Evolutionary conservation across 92 coral and sea anemone genomes (phyloP).

Genomic region (Epizoanthus fatuus): DNA sequence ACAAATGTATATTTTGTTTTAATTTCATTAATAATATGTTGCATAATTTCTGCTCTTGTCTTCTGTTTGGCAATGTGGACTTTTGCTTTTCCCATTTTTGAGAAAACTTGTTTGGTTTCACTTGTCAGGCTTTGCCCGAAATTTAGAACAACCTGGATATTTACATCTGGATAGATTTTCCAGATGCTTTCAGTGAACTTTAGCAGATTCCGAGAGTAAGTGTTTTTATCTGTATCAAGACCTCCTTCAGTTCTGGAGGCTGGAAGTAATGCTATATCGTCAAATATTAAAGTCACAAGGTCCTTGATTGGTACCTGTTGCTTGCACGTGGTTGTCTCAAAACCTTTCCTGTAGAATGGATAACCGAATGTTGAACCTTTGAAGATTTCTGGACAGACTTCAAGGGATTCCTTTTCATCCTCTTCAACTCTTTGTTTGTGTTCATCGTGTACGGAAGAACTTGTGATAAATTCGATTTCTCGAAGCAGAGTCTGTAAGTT

Average conservation of each 20-base stretch:
- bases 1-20: slow-evolving; percentile 80
- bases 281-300: slow-evolving; percentile 87
- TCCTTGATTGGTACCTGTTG: slow-evolving; percentile 45
- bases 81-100: not conserved
- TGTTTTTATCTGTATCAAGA: slow-evolving; percentile 21
- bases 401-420: slow-evolving; percentile 36
- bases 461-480: slow-evolving; percentile 82
- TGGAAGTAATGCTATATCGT: slow-evolving; percentile 60
- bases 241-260: slow-evolving; percentile 42
- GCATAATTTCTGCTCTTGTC: slow-evolving; percentile 55
- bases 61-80: slow-evolving; percentile 1
- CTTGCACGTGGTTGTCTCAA: slow-evolving; percentile 75
- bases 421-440: slow-evolving; percentile 41
- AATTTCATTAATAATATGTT: slow-evolving; percentile 57
- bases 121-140: slow-evolving; percentile 1
- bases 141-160: slow-evolving; percentile 28
- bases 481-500: slow-evolving; percentile 79
- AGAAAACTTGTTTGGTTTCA: slow-evolving; percentile 7
- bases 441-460: slow-evolving; percentile 21
- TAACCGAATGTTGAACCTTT: slow-evolving; percentile 85
- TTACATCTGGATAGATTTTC: slow-evolving; percentile 8
- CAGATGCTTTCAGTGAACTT: slow-evolving; percentile 51
- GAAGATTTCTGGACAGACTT: slow-evolving; percentile 88
- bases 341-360: slow-evolving; percentile 88
- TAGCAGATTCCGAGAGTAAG: slow-evolving; percentile 25